These are phyloP conservation scores for Pterois miles DNA, from an alignment of 2,797 vertebrate genomes.

Conservation along the genomic window DNA sequence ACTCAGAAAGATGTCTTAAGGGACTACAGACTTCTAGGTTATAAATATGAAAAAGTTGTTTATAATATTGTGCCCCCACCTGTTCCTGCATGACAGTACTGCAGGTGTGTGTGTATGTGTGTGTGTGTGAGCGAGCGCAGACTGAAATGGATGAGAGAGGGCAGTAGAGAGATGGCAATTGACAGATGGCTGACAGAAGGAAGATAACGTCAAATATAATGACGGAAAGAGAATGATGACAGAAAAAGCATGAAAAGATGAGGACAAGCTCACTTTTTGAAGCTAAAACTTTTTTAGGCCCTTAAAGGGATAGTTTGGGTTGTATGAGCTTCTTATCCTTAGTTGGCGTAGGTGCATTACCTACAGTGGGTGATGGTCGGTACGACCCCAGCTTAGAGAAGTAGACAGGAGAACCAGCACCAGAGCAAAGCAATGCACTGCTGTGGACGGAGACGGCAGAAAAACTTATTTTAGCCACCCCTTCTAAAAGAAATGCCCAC, in stretches of 20 bases:
- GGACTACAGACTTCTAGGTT: slow-evolving; percentile 37
- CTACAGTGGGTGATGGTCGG: background rate
- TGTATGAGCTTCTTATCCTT: background rate
- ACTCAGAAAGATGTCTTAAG: slow-evolving; percentile 29
- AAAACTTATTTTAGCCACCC: too few relatives aligned
- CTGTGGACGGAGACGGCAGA: too few relatives aligned
- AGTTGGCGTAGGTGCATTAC: accelerated
- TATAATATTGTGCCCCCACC: background rate
- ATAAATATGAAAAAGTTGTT: slow-evolving; percentile 55
- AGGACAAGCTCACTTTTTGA: slow-evolving; percentile 4
- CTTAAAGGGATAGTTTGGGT: background rate
- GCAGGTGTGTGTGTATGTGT: slow-evolving; percentile 1
- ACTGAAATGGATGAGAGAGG: slow-evolving; percentile 18
- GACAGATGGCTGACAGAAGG: slow-evolving; percentile 47
- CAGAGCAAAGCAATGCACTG: too few relatives aligned
- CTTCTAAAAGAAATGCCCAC: too few relatives aligned
- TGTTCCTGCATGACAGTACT: slow-evolving; percentile 26
- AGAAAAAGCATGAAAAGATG: slow-evolving; percentile 4
- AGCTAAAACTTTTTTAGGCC: background rate
- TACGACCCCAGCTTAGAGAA: background rate
- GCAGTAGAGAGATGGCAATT: slow-evolving; percentile 9
- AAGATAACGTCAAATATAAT: slow-evolving; percentile 36
- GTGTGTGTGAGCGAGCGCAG: background rate
- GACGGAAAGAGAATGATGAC: slow-evolving; percentile 26
- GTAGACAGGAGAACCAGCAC: background rate